Base-by-base conservation (phyloP, 2,113 vertebrate genomes). In the Hemichromis elongatus region DNA sequence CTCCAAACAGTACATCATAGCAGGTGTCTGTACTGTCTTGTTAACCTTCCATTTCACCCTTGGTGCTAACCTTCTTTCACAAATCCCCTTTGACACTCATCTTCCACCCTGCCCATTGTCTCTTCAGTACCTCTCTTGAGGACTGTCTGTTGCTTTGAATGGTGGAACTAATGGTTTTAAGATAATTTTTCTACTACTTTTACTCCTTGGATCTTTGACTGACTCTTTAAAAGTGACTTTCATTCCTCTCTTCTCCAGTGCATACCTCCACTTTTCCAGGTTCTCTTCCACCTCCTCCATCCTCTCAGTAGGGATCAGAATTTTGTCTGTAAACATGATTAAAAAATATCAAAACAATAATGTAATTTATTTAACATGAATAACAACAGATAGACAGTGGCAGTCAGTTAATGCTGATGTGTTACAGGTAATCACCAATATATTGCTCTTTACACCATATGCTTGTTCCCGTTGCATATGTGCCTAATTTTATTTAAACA, bases 61-160 rank as follows among this genome's bases (percentile, higher is more conserved):
- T 66, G 59, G 19, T 2, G 59, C 59, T 3, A 63, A n/a, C 59
- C 59, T 63, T 40, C 61, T 2, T 13, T 21, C 35, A 40, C 61
- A 66, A 66, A 66, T 66, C 6, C 19, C 61, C 19, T 7, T 63
- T 37, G 61, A 40, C 61, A 66, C 35, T 66, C 61, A 66, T 21
- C 61, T 21, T 63, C 33, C 33, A 63, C 59, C 59, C 19, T 37
- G 33, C 59, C 19, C 59, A 37, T 37, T 63, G 33, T 63, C 5
- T 61, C 57, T 61, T 35, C 33, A n/a, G 33, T 63, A 63, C 37
- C 33, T 33, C 33, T 21, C 19, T 5, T 35, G 2, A 35, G 59
- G 0, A 0, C 59, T 35, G 18, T 61, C 57, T n/a, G 35, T 0
- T 63, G 59, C 30, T 63, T 63, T 37, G 59, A 63, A 37, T 37